Base-by-base conservation (phyloP, 2,888 invertebrate genomes). In the Mythimna pallens region DNA sequence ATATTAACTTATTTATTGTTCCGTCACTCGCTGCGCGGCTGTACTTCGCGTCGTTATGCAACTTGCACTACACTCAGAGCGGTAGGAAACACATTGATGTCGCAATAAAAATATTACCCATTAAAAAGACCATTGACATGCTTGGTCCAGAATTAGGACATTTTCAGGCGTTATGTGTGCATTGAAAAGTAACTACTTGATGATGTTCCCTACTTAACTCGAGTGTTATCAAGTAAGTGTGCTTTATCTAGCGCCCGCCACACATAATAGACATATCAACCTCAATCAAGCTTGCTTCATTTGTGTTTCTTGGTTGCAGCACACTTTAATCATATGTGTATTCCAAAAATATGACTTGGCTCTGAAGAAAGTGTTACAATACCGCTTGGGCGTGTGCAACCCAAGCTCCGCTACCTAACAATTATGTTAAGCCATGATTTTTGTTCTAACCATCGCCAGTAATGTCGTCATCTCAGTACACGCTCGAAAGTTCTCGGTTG, bases 51-150 rank as follows among this genome's bases (percentile, higher is more conserved):
- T 40, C 20, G 14, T 47, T 47, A n/a, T n/a, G 14, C 47, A 17
- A n/a, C n/a, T 36, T 8, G 43, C 54, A 30, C 50, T 7, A 12
- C 47, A 12, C 40, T n/a, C 52, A 10, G 55, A 52, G 55, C 36
- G 14, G 43, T 58, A 63, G 57, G 68, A 58, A 55, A 75, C 58
- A 20, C 20, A n/a, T 62, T 12, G 20, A 36, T n/a, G 22, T 40
- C 8, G 20, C n/a, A 54, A 54, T 54, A 22, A 54, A 54, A n/a
- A 6, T 55, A 25, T 47, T 17, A 6, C 5, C 17, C 17, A 43
- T 43, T 10, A 12, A 17, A 17, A 6, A 17, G 47, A 47, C 47
- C 47, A 17, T 1, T 3, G 5, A 4, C 47, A 17, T 17, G 47
- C 47, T 43, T 43, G 43, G 43, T 43, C 14, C 14, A 14, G 4